Conservation (phyloP, 2,797 vertebrate genomes). For the Urophycis tenuis region DNA sequence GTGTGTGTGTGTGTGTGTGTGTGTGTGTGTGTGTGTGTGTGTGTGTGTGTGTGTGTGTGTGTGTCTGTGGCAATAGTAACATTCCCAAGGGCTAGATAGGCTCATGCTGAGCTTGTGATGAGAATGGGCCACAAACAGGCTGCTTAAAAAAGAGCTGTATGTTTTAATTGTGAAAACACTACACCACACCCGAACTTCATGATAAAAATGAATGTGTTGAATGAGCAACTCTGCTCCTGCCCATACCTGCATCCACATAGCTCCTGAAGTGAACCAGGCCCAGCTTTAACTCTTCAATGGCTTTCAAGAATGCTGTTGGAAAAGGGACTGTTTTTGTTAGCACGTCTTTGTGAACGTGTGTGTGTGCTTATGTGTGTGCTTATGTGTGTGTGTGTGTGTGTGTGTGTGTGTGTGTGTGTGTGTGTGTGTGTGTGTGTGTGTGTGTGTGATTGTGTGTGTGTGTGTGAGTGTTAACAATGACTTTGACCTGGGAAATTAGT, state of each 20-base stretch:
- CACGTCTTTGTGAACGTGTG: background rate
- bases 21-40: background rate
- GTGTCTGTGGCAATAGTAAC: no score
- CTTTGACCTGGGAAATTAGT: background rate
- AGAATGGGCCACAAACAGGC: no score
- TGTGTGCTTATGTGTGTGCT: background rate
- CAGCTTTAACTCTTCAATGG: constrained; percentile 21
- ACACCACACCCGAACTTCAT: constrained; percentile 28
- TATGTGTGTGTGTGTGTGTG: background rate
- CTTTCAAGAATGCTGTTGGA: constrained; percentile 44
- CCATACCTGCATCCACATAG: constrained; percentile 56
- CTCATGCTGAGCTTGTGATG: no score
- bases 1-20: background rate
- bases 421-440: background rate
- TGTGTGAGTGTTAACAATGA: background rate
- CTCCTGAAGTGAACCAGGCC: constrained; percentile 15
- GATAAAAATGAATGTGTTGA: background rate
- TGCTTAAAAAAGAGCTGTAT: background rate
- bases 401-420: background rate
- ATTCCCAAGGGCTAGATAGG: no score
- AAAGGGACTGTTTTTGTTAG: constrained; percentile 11
- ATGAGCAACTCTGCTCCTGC: constrained; percentile 11
- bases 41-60: background rate
- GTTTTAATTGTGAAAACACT: background rate
- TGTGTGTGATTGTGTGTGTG: no score